Evolutionary conservation across 2,797 vertebrate species (phyloP).

Genomic region (Spinus pinus): DNA sequence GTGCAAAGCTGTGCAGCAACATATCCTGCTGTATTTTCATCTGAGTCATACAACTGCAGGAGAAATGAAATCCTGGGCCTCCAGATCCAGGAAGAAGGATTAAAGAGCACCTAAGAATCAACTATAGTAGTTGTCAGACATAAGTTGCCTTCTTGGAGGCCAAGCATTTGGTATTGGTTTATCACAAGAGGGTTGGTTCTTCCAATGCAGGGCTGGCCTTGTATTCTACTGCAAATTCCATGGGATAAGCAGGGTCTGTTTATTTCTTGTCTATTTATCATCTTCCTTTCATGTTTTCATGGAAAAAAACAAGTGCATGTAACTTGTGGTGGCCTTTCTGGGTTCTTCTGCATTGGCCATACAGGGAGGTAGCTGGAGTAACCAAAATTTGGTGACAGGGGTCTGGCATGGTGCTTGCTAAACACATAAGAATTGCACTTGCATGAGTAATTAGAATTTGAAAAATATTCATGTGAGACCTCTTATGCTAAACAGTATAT

Average conservation of each 20-base stretch:
- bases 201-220: neutral
- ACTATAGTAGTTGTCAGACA: fast-evolving
- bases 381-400: neutral
- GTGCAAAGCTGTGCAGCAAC: neutral
- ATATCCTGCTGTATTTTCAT: neutral
- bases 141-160: neutral
- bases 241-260: neutral
- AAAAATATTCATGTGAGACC: neutral
- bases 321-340: neutral
- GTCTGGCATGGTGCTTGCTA: neutral
- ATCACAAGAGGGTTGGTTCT: neutral
- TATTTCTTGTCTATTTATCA: neutral
- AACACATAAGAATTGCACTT: neutral
- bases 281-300: neutral
- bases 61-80: neutral
- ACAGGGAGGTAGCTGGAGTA: neutral
- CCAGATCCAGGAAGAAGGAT: neutral
- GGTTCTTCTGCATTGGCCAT: neutral
- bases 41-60: neutral
- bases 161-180: neutral
- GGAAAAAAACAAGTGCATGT: fast-evolving
- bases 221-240: neutral
- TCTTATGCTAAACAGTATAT: neutral
- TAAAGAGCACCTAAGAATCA: neutral
- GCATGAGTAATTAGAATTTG: neutral